phyloP scores from a whole-genome alignment of 2,888 invertebrate species.

The Conomelus anceps region DNA sequence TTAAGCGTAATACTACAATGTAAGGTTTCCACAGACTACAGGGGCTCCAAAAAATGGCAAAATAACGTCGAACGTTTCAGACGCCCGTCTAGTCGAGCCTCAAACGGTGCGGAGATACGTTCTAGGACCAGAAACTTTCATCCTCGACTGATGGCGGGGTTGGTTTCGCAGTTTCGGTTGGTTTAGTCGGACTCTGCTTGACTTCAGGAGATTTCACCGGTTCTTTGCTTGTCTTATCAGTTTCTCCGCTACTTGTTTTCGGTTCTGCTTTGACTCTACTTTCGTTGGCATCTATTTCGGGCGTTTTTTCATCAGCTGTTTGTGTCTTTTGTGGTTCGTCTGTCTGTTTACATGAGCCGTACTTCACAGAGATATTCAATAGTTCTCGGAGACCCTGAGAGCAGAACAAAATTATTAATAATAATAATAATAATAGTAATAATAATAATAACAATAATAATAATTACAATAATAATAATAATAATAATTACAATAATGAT shows the following conservation, averaged over 20 bases:
- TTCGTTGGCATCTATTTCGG: neutral
- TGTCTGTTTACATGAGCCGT: conserved; percentile 48
- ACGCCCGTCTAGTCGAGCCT: neutral
- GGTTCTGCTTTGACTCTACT: neutral
- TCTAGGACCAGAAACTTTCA: neutral
- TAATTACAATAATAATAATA: neutral
- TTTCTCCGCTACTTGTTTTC: neutral
- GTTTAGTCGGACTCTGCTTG: neutral
- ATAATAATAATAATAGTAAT: neutral
- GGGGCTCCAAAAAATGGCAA: neutral
- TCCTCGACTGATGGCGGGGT: neutral
- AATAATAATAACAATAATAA: neutral
- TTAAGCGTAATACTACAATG: too few relatives aligned
- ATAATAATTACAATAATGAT: too few relatives aligned
- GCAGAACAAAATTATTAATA: conserved; percentile 33
- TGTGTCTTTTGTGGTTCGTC: neutral
- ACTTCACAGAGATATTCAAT: conserved; percentile 70
- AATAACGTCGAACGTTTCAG: neutral
- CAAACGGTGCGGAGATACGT: neutral
- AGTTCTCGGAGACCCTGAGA: conserved; percentile 73
- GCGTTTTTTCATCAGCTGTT: neutral
- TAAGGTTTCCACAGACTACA: too few relatives aligned
- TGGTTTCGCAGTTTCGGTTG: neutral
- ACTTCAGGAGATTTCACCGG: neutral
- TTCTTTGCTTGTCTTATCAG: neutral